Evolutionary conservation across 2,797 vertebrate genomes (phyloP), one percentile per base, ranked within the genome.

Genomic region (Garrulus glandarius): DNA sequence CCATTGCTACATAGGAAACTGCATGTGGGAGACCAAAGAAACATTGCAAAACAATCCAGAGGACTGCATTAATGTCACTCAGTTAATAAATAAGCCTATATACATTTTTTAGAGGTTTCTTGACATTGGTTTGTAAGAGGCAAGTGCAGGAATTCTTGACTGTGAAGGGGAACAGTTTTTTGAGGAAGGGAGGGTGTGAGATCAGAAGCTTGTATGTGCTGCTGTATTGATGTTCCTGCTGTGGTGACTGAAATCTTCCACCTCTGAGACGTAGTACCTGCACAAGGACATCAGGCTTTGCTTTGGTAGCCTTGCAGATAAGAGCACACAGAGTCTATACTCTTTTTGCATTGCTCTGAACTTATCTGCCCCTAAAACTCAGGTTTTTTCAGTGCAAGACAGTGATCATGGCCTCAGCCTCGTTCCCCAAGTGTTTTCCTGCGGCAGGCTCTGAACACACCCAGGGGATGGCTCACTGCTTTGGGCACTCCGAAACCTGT

Each of bases 381-480:
- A 0, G 24, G 0, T 4, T 50, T 67, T 78, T 69, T 43, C 55
- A 56, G 26, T 26, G 23, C n/a, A 4, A 10, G 65, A 14, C 1
- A 1, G 41, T 5, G 46, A 63, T 41, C 1, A 0, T 10, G 36
- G 79, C 60, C 55, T 65, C 41, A 27, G 71, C 39, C 32, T 34
- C 8, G 0, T 67, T 67, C 41, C 67, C 17, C 32, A 5, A 17
- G 47, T 22, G 44, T 26, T 17, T 41, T 75, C 50, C 78, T 23
- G n/a, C 20, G 27, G 57, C 23, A 2, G 17, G 59, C 52, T 79
- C 44, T 26, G 75, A 26, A 49, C 70, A 37, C 79, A 30, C 52
- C 87, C 68, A 4, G 59, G 60, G 67, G 36, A 44, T 63, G 5
- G 2, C 46, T 75, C 57, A 3, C 13, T 63, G 80, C 85, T 68